These are phyloP conservation scores for Myotis brandtii DNA, from an alignment of 2,113 vertebrate genomes.

Conservation along the genomic window DNA sequence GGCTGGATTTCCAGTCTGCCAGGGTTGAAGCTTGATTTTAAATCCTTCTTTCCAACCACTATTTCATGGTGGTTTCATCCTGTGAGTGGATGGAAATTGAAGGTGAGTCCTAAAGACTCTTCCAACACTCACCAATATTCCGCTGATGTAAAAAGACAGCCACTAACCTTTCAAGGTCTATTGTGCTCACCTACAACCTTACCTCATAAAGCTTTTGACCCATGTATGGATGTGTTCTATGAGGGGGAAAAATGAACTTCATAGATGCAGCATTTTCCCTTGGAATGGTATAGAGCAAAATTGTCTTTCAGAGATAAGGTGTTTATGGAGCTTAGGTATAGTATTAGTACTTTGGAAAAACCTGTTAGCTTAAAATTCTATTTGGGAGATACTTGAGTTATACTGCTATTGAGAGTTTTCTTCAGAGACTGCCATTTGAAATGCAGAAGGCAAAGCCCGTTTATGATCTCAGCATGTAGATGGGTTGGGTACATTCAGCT, in stretches of 20 bases:
- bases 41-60: constrained; percentile 48
- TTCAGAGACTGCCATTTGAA: constrained; percentile 29
- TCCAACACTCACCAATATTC: constrained; percentile 24
- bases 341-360: not conserved
- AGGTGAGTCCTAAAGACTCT: constrained; percentile 46
- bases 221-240: not conserved
- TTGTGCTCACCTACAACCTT: not conserved
- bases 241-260: not conserved
- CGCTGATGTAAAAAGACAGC: not conserved
- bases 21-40: constrained; percentile 55
- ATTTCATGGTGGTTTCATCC: constrained; percentile 67
- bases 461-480: constrained; percentile 75
- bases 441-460: constrained; percentile 58
- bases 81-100: constrained; percentile 54
- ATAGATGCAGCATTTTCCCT: not conserved
- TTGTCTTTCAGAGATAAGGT: not conserved
- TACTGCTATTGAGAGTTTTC: not conserved
- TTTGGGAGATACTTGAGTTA: not conserved
- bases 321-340: not conserved
- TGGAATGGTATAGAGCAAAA: not conserved
- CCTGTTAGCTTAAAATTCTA: not conserved
- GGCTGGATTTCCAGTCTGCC: constrained; percentile 47
- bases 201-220: not conserved
- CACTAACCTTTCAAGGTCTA: not conserved
- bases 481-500: constrained; percentile 73